Conservation (phyloP, 2,113 vertebrate genomes). For the Zapus hudsonius region DNA sequence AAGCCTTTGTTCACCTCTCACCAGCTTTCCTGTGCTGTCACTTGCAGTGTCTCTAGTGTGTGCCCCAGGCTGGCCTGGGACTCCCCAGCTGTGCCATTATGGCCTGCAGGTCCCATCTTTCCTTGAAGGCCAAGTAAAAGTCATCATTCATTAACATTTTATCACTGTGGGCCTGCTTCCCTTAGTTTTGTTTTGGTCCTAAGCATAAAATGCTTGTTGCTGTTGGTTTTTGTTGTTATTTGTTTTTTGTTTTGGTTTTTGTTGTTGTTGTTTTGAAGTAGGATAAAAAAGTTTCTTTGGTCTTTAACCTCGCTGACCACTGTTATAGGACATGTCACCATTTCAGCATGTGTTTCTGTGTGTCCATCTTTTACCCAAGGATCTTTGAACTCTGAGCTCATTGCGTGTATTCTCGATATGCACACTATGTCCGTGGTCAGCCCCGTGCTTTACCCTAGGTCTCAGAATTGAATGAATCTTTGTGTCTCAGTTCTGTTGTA, state of each 20-base stretch:
- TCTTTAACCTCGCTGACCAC: constrained; percentile 37
- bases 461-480: neutral
- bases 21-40: neutral
- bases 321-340: neutral
- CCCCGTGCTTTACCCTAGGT: neutral
- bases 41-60: neutral
- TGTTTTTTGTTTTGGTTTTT: neutral
- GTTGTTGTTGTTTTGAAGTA: neutral
- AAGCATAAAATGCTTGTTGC: constrained; percentile 24
- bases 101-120: neutral
- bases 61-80: neutral
- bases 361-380: neutral
- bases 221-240: neutral
- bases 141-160: constrained; percentile 43
- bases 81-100: neutral
- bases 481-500: neutral
- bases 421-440: neutral
- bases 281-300: neutral
- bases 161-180: neutral
- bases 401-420: neutral
- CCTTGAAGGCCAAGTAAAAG: constrained; percentile 2
- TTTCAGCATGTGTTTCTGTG: constrained; percentile 24
- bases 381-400: constrained; percentile 39
- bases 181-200: constrained; percentile 32
- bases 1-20: neutral